Evolutionary conservation across 1,140 invertebrate genomes (phyloP), one percentile per base, ranked within the genome.

Genomic region (Drosophila tani): DNA sequence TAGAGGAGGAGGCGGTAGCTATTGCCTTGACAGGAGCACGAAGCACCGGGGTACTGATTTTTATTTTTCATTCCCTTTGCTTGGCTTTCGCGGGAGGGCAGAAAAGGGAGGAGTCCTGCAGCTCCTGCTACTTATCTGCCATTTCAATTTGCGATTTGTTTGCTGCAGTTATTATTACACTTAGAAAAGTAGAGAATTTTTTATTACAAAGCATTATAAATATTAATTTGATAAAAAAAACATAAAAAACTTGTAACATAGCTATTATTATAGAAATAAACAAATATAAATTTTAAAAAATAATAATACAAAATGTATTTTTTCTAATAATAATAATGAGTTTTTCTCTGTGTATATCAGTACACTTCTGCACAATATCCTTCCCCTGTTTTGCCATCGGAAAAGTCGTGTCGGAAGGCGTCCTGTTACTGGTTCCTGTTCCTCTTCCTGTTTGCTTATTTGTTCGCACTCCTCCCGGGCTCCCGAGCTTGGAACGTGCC

Each of bases 71-170:
- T 88, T 81, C 81, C 68, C 81, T 78, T 67, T 84, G 65, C 60
- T 40, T 40, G 19, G 47, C 46, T 53, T 49, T 38, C 40, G 59
- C 21, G 24, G 17, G 38, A 49, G 41, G 24, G 27, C 15, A 76
- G n/a, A 32, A 67, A 21, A 43, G 45, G 38, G 17, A 51, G 19
- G 1, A 47, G 32, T 12, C 14, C 62, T 65, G 38, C 49, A 21
- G 46, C 75, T 53, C 45, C 9, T 49, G 50, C 59, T 64, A 74
- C 78, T 78, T 83, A 82, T 82, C 74, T 74, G 47, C 21, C 51
- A 67, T 83, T 87, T 87, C 84, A 88, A 81, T 87, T 88, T 90
- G 73, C 77, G 68, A 81, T 77, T 80, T 80, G 64, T 78, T 88
- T 80, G 66, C 67, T 67, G 27, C 55, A 73, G 62, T 50, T 50